Conservation (phyloP, 2,797 vertebrate species). For the Xiphorhynchus erythropygius region DNA sequence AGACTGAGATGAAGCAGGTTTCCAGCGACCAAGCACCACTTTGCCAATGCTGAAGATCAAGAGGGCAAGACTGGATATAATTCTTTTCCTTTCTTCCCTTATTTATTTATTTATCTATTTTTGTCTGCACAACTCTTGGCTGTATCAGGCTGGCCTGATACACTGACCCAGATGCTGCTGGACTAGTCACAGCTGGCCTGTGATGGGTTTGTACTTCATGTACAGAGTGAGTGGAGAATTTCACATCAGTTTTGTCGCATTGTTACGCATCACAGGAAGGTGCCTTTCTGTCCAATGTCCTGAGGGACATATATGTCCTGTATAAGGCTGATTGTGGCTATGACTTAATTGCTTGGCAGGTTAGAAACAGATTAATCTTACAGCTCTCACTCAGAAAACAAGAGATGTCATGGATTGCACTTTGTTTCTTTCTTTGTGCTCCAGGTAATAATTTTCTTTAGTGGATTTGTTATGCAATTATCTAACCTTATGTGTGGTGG, state of each 20-base stretch:
- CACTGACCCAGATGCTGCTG: background rate
- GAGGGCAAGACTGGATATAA: background rate
- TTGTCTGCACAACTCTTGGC: background rate
- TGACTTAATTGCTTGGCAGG: background rate
- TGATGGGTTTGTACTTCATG: accelerated
- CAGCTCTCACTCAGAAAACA: background rate
- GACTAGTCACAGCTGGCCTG: background rate
- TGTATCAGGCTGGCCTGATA: background rate
- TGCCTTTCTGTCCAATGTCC: background rate
- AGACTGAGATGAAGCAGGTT: background rate
- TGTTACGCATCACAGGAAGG: background rate
- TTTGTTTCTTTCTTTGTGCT: background rate
- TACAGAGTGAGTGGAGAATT: background rate
- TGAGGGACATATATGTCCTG: background rate
- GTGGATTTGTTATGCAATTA: background rate
- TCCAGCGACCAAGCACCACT: background rate
- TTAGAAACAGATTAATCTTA: background rate
- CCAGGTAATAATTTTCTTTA: background rate
- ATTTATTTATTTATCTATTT: background rate
- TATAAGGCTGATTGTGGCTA: background rate
- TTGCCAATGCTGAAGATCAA: background rate
- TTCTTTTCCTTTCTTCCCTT: background rate
- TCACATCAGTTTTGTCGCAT: background rate
- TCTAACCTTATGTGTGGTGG: background rate
- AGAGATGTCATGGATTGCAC: background rate